Base-by-base conservation (phyloP, 2,797 vertebrate species). In the Denticeps clupeoides region DNA sequence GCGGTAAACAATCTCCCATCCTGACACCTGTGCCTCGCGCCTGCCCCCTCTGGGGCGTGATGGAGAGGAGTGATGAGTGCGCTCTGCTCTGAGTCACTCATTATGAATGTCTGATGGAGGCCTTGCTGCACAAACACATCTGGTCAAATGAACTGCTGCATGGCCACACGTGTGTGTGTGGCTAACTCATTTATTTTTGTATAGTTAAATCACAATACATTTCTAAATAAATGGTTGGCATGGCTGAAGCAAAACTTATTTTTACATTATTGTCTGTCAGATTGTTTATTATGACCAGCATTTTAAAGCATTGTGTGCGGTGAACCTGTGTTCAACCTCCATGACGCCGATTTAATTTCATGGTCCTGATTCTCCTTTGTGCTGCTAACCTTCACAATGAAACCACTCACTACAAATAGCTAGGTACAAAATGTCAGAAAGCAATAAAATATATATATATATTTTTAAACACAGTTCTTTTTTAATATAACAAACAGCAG, bases 61-160 rank as follows among this genome's bases (percentile, higher is more conserved):
- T 71, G 73, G 62, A 63, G 70, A 58, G 65, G 62, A 15, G 60
- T 55, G 63, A 63, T 73, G 68, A 63, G 50, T 64, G 52, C 47
- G 51, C 58, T 73, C 74, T 72, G 51, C 56, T 53, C 56, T 50
- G 53, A 67, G 56, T 62, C 51, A 38, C 58, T 59, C 16, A 19
- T 51, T 41, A 48, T 66, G 49, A 73, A 75, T 69, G 53, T 75
- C 72, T 74, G 58, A 75, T 71, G 49, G 47, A 49, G 50, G 28
- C 60, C 58, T 58, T 41, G 51, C 59, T 53, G 58, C 51, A 64
- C 52, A 64, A 60, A 70, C 54, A 32, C 46, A 18, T 18, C 3
- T 18, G 15, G 37, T 16, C 16, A 18, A 38, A 19, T 33, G n/a
- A 8, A 47, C 19, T 38, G 31, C 13, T 22, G 31, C 41, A 7